Evolutionary conservation across 2,888 invertebrate species (phyloP), one percentile per base, ranked within the genome.

Genomic region (Petrolisthes cinctipes): DNA sequence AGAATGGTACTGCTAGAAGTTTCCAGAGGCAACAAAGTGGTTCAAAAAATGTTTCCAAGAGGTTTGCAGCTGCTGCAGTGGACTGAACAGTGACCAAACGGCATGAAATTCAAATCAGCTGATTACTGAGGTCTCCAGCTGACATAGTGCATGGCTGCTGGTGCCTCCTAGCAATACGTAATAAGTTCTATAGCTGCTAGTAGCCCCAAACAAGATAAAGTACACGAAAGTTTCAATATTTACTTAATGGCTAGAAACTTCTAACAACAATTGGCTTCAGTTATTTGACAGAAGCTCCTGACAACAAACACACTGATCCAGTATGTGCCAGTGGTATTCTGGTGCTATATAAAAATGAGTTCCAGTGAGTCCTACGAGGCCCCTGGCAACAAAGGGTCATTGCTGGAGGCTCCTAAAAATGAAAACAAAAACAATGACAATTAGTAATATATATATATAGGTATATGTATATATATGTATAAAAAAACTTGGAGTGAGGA

Each of bases 221-320:
- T 71, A 71, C 71, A 71, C 71, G 66, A 61, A 23, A 20, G 7
- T 61, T 82, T 66, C 81, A 82, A 56, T 79, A 20, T 79, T 79
- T 17, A 79, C 56, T 51, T 53, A 54, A 9, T 11, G 37, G 83
- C 75, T 83, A 83, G 83, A 83, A 83, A 76, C 76, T 83, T 76
- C 83, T 75, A 75, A 83, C 83, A 83, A 73, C 83, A 83, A 75
- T 20, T 83, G 83, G 83, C 75, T 83, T 75, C 83, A 83, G 20
- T 53, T 23, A 83, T 54, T 76, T 75, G 75, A 23, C 61, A 83
- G 75, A 83, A 83, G 83, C 83, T 83, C 75, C 61, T 83, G 76
- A 76, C 75, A 61, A 83, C 75, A 83, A 75, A 83, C 83, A 83
- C 75, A 83, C 57, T 54, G 83, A 37, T 83, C 75, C 75, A 20